Base-by-base conservation (phyloP, 2,888 invertebrate genomes). In the Rhorus exstirpatorius region DNA sequence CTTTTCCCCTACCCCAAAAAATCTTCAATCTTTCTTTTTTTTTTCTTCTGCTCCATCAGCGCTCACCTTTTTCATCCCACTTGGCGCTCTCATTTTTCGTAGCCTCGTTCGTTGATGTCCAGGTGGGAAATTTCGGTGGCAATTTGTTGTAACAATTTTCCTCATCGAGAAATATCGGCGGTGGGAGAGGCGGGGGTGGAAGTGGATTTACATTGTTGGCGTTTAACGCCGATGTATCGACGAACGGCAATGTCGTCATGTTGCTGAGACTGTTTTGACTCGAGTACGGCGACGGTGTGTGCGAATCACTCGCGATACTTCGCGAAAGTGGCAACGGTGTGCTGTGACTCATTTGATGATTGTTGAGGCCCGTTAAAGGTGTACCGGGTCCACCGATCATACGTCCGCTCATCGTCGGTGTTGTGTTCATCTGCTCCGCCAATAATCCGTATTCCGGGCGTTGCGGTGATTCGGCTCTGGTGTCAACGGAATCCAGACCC, bases 71-170 rank as follows among this genome's bases (percentile, higher is more conserved):
- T 10, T 92, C 91, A 26, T 90, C 89, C 92, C 92, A 93, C 49
- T 91, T 92, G 4, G 85, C 74, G n/a, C 88, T 74, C 31, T 92
- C 93, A 35, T 72, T 83, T 46, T 90, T 89, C 61, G 89, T 86
- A 12, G 87, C 70, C 55, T 93, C 93, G 70, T 88, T 93, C 1
- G 91, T 84, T 0, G 92, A 89, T 6, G 92, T 90, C 93, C 93
- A 93, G 0, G 93, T 93, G 0, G 93, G 93, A 82, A 93, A 93
- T 86, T 93, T 93, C 0, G 93, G 92, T 75, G 93, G 93, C 71
- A 93, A 87, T 86, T 93, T 93, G 79, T 92, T 93, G 67, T 93
- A 93, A 85, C 93, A 93, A 67, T 90, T 91, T 61, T 91, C 93
- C 21, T 93, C 93, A 53, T 93, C 93, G 2, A 93, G 88, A 71